Evolutionary conservation across 2,113 vertebrate species (phyloP).

Genomic region (Aegithalos caudatus): DNA sequence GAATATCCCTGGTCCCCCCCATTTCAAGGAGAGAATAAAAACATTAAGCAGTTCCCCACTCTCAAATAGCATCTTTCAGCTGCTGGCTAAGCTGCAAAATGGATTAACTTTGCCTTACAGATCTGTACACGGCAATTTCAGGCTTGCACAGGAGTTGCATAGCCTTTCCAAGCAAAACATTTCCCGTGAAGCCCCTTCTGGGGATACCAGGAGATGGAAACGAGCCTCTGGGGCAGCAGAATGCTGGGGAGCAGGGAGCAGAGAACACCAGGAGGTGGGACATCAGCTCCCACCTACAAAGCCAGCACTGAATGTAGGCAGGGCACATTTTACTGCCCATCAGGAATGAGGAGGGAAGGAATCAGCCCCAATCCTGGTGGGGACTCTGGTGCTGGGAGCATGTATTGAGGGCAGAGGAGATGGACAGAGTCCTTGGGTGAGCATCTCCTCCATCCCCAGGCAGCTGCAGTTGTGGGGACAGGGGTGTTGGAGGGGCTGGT

Average conservation of each 20-base stretch:
- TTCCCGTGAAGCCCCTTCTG: background rate
- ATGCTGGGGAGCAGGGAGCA: background rate
- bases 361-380: fast-evolving
- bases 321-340: fast-evolving
- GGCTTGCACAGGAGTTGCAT: background rate
- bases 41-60: background rate
- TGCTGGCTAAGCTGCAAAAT: background rate
- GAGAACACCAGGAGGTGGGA: background rate
- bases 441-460: background rate
- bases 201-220: background rate
- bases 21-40: background rate
- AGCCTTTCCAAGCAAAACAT: background rate
- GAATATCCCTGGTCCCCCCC: background rate
- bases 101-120: slow-evolving; percentile 32
- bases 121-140: background rate
- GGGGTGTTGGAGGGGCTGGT: background rate
- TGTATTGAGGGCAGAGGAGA: background rate
- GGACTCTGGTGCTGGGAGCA: background rate
- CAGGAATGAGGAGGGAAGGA: background rate
- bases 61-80: background rate
- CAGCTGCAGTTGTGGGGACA: fast-evolving
- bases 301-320: background rate
- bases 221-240: background rate
- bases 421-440: background rate
- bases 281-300: background rate